phyloP scores from a whole-genome alignment of 2,888 invertebrate species.

The Epsilonema sp. region DNA sequence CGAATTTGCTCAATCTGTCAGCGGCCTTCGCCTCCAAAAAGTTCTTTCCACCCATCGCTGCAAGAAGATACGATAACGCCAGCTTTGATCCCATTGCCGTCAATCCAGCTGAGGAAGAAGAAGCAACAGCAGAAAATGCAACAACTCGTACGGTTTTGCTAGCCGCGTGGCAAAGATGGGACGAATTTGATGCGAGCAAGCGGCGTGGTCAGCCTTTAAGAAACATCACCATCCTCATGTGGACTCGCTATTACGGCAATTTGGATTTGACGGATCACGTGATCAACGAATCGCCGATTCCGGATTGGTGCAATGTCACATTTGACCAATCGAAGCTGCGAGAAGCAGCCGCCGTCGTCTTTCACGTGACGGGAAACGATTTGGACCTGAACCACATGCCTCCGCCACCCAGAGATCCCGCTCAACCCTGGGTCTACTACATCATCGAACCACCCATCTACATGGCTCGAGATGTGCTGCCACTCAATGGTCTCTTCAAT shows the following conservation, averaged over 20 bases:
- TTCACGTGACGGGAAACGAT: neutral
- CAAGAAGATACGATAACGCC: too few relatives aligned
- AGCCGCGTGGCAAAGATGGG: too few relatives aligned
- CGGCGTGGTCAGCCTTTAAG: too few relatives aligned
- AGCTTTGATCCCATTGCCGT: too few relatives aligned
- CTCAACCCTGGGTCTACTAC: neutral
- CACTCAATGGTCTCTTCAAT: neutral
- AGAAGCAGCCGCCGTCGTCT: neutral
- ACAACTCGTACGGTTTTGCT: too few relatives aligned
- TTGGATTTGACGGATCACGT: neutral
- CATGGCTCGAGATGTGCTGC: neutral
- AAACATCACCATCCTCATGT: conserved; percentile 3
- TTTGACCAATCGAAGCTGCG: neutral
- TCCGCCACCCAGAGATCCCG: neutral
- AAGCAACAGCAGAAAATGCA: too few relatives aligned
- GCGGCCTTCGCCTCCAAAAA: too few relatives aligned
- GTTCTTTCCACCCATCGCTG: too few relatives aligned
- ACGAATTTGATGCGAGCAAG: too few relatives aligned
- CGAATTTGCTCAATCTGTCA: too few relatives aligned
- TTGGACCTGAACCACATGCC: neutral
- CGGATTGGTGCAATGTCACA: neutral
- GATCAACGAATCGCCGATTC: neutral
- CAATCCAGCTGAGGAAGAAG: too few relatives aligned
- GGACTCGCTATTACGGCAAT: conserved; percentile 1
- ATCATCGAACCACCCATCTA: neutral